Conservation (phyloP, 1,140 invertebrate species). For the Agrilus planipennis region DNA sequence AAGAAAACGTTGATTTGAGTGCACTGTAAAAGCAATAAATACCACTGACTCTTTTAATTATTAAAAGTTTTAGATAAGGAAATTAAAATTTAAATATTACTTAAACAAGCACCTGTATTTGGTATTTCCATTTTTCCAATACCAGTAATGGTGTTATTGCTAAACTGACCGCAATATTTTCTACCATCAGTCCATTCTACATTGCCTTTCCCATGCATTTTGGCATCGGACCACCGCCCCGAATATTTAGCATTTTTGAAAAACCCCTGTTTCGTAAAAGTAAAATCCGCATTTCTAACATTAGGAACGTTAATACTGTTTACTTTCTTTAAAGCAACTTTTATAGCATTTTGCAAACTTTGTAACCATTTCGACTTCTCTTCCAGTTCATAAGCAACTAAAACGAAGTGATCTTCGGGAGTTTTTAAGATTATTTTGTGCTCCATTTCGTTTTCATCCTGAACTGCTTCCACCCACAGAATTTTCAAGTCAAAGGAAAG, state of each 20-base stretch:
- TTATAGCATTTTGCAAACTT: constrained; percentile 51
- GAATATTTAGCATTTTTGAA: constrained; percentile 69
- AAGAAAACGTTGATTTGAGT: too few relatives aligned
- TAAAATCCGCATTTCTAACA: constrained; percentile 55
- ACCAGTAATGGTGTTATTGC: constrained; percentile 62
- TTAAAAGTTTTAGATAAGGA: too few relatives aligned
- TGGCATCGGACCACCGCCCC: constrained; percentile 66
- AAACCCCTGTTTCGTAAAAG: constrained; percentile 45
- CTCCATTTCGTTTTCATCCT: constrained; percentile 17
- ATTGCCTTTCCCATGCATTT: constrained; percentile 70
- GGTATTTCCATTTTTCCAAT: constrained; percentile 57
- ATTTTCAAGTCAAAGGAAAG: constrained; percentile 55
- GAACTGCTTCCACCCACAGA: constrained; percentile 63
- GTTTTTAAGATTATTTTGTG: constrained; percentile 42
- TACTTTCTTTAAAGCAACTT: constrained; percentile 41
- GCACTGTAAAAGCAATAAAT: too few relatives aligned
- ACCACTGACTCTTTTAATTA: too few relatives aligned
- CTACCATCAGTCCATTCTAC: constrained; percentile 71
- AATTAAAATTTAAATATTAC: too few relatives aligned
- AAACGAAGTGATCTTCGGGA: constrained; percentile 63
- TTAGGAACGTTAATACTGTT: constrained; percentile 50
- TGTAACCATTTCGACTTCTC: constrained; percentile 73
- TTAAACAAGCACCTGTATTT: constrained; percentile 36
- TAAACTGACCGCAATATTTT: constrained; percentile 65
- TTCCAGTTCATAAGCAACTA: constrained; percentile 50